Conservation (phyloP, 2,113 vertebrate species). For the Anarhynchus alexandrinus region DNA sequence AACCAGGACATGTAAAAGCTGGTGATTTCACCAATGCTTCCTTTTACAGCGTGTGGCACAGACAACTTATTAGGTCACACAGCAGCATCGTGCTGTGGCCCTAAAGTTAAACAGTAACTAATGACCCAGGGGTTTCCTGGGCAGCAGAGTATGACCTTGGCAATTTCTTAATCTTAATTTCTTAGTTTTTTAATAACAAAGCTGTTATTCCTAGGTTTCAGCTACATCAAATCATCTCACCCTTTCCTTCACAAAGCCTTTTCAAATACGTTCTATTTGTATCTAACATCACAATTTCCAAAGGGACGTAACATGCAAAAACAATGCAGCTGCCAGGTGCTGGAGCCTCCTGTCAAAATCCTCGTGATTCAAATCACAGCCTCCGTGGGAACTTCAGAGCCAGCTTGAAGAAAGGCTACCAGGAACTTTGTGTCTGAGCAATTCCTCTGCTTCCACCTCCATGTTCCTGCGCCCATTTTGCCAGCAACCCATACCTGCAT, state of each 20-base stretch:
- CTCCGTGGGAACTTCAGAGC: rapidly evolving
- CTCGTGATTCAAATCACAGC: rapidly evolving
- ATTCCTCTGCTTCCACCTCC: no score
- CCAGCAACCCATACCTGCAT: conserved; percentile 81
- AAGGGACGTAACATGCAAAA: rapidly evolving
- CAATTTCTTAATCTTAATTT: not conserved
- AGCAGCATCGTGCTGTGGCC: not conserved
- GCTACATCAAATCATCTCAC: not conserved
- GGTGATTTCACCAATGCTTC: not conserved
- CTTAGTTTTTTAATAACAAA: not conserved
- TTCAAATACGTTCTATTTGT: not conserved
- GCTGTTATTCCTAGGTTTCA: not conserved
- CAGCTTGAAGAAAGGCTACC: not conserved
- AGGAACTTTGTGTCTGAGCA: not conserved
- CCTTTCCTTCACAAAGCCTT: not conserved
- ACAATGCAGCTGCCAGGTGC: not conserved
- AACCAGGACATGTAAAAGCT: not conserved
- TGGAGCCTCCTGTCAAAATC: not conserved
- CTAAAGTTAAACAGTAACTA: not conserved
- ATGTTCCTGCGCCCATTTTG: rapidly evolving
- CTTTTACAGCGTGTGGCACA: not conserved
- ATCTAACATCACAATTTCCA: not conserved
- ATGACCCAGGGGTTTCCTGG: not conserved
- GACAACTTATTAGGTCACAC: not conserved
- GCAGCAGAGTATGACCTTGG: not conserved